Conservation (phyloP, 2,888 invertebrate genomes). For the Protodeltote pygarga region DNA sequence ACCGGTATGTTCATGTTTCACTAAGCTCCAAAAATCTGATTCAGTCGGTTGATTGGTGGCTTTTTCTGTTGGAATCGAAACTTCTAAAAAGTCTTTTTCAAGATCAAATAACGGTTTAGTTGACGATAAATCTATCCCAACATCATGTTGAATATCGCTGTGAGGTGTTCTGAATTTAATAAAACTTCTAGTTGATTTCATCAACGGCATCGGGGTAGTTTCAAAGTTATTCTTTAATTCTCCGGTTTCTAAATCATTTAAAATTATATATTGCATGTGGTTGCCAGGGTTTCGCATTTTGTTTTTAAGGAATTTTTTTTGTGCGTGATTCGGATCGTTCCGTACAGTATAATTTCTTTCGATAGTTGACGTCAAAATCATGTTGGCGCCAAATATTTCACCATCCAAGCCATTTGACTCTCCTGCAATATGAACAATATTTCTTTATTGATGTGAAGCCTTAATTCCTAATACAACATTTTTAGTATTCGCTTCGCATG, state of each 20-base stretch:
- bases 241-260: slow-evolving; percentile 67
- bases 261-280: slow-evolving; percentile 64
- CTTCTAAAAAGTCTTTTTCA: slow-evolving; percentile 60
- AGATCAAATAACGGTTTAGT: slow-evolving; percentile 21
- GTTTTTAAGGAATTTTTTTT: slow-evolving; percentile 67
- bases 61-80: slow-evolving; percentile 33
- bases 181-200: slow-evolving; percentile 52
- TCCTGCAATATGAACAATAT: too few species aligned
- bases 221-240: slow-evolving; percentile 64
- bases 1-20: slow-evolving; percentile 46
- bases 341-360: slow-evolving; percentile 71
- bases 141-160: slow-evolving; percentile 59
- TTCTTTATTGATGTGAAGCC: too few species aligned
- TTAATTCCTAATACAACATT: too few species aligned
- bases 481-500: too few species aligned
- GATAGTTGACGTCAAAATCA: slow-evolving; percentile 87
- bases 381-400: slow-evolving; percentile 89
- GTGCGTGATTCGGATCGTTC: slow-evolving; percentile 61
- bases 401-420: slow-evolving; percentile 90
- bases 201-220: slow-evolving; percentile 39
- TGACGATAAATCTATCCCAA: slow-evolving; percentile 49
- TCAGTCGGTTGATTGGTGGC: slow-evolving; percentile 38
- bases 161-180: slow-evolving; percentile 59
- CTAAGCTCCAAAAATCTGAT: slow-evolving; percentile 63
- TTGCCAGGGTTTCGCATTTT: slow-evolving; percentile 58